Base-by-base conservation (phyloP, 1,140 invertebrate species). In the Drosophila insularis region DNA sequence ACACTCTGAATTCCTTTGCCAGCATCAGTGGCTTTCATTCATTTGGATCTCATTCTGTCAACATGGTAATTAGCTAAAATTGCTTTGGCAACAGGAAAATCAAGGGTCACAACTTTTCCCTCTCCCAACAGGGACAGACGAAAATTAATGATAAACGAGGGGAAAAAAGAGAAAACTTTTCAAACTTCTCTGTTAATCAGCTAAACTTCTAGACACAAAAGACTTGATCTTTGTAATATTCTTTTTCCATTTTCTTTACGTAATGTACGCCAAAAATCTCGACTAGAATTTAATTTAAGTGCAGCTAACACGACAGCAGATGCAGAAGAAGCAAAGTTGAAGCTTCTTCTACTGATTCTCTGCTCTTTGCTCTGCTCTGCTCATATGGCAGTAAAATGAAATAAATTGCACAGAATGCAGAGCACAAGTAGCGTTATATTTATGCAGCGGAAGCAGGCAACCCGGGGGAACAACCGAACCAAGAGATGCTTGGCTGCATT, bases 351-450 rank as follows among this genome's bases (percentile, higher is more conserved):
- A 37, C 35, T 11, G 35, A n/a, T 11, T 37, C 43, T 4, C 17
- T 19, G 17, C 10, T 50, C 17, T 19, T 19, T 50, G 43, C 8
- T 21, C 17, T 19, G 13, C 40, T 50, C 37, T 23, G 27, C 61
- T 46, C 17, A 27, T 31, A n/a, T 80, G 78, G 68, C 46, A 71
- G 67, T 63, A 71, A 73, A 89, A 71, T 75, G 62, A 89, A 89
- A 87, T 89, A 89, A 89, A 89, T 89, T 84, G 70, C 80, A 86
- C 68, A 71, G 69, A 82, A 79, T 82, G 79, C 76, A 80, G 72
- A 74, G 80, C 79, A 81, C 75, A 79, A 87, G 80, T 89, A 84
- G 82, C 84, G 76, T 71, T 71, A 84, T 89, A 87, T 87, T 87
- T 89, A 80, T 87, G 80, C 79, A 80, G 58, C 82, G 80, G 81